Evolutionary conservation across 2,888 invertebrate genomes (phyloP).

Genomic region (Xylota sylvarum): DNA sequence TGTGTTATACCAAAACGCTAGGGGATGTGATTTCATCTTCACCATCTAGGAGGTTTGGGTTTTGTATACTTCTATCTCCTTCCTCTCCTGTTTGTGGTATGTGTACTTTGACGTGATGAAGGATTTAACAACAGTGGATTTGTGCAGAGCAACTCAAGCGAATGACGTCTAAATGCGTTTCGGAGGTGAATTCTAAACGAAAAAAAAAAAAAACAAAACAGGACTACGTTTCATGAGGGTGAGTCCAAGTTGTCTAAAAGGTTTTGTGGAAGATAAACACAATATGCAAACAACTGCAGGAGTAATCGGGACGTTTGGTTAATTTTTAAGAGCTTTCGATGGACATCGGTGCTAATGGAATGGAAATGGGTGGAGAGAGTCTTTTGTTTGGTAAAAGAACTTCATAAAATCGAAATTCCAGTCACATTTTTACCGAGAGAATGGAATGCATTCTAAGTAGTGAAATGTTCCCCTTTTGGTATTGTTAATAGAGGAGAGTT

Average conservation of each 20-base stretch:
- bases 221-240: not conserved
- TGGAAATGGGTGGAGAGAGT: not conserved
- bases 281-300: not conserved
- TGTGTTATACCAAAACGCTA: not conserved
- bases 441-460: too few relatives aligned
- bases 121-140: slow-evolving; percentile 37
- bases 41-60: too few relatives aligned
- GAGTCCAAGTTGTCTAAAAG: not conserved
- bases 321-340: not conserved
- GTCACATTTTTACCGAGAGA: too few relatives aligned
- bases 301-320: not conserved
- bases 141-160: slow-evolving; percentile 39
- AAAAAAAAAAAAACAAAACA: not conserved
- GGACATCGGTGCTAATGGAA: not conserved
- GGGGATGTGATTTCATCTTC: slow-evolving; percentile 29
- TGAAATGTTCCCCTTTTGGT: too few relatives aligned
- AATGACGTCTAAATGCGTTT: slow-evolving; percentile 45
- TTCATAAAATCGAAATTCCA: too few relatives aligned
- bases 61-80: slow-evolving; percentile 31
- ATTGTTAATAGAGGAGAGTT: too few relatives aligned
- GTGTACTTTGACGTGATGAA: slow-evolving; percentile 27
- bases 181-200: not conserved
- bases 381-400: not conserved
- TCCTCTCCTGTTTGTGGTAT: not conserved
- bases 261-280: not conserved